Conservation (phyloP, 2,888 invertebrate genomes). For the Erynnis tages region DNA sequence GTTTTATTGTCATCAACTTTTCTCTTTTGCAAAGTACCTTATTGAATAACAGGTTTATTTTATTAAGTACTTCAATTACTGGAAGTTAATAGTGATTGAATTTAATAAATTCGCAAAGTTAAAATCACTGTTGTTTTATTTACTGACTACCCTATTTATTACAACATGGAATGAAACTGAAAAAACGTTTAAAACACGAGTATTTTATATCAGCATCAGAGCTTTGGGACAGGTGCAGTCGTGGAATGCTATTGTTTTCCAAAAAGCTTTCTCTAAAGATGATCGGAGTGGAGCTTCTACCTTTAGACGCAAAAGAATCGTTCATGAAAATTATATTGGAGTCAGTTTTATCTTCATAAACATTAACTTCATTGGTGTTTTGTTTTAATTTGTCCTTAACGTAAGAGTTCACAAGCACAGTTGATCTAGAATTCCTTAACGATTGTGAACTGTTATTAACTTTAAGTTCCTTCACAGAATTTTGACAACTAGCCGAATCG, state of each 20-base stretch:
- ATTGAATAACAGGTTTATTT: constrained; percentile 63
- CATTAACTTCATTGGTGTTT: neutral
- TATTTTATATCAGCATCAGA: constrained; percentile 40
- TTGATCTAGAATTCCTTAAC: no score
- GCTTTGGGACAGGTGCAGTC: constrained; percentile 49
- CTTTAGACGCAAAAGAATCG: neutral
- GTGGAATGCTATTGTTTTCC: constrained; percentile 39
- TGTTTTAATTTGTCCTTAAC: neutral
- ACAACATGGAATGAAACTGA: constrained; percentile 56
- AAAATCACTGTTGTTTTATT: constrained; percentile 58
- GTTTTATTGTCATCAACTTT: constrained; percentile 51
- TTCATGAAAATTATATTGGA: neutral
- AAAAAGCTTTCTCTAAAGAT: constrained; percentile 38
- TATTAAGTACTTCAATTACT: constrained; percentile 74
- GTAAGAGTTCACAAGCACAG: no score
- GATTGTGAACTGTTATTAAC: no score
- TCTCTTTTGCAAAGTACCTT: constrained; percentile 64
- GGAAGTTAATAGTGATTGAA: constrained; percentile 77
- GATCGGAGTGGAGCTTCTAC: neutral
- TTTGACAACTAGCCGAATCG: no score
- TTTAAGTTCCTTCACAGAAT: no score
- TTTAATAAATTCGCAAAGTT: constrained; percentile 78
- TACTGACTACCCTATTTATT: constrained; percentile 42
- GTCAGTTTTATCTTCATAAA: neutral
- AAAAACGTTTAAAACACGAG: constrained; percentile 51